phyloP scores from a whole-genome alignment of 2,888 invertebrate species.

The Nudaria mundana region DNA sequence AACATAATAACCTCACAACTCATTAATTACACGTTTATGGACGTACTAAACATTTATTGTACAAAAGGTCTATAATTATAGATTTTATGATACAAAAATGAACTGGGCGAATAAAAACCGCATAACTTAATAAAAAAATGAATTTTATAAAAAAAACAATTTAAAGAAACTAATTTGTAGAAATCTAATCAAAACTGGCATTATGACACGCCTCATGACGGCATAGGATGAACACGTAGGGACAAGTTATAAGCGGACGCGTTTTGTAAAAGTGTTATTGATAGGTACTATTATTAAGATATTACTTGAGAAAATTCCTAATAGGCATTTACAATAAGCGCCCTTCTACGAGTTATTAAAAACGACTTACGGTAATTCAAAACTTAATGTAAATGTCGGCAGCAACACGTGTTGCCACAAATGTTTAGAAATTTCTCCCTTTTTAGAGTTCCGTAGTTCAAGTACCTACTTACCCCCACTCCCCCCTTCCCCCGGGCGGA shows the following conservation, averaged over 20 bases:
- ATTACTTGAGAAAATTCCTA: too few species aligned
- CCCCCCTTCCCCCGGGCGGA: too few species aligned
- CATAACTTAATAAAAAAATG: conserved; percentile 32
- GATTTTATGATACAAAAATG: conserved; percentile 21
- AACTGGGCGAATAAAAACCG: conserved; percentile 23
- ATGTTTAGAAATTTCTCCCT: too few species aligned
- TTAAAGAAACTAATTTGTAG: conserved; percentile 60
- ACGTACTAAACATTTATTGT: conserved; percentile 3
- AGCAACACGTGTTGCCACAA: too few species aligned
- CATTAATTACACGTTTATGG: conserved; percentile 3
- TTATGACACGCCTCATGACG: conserved; percentile 58
- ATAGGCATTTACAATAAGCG: too few species aligned
- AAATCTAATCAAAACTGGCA: conserved; percentile 71
- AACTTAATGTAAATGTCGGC: too few species aligned
- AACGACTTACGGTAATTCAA: too few species aligned
- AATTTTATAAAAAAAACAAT: conserved; percentile 55
- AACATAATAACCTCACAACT: background rate
- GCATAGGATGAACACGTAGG: conserved; percentile 50
- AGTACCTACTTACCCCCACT: too few species aligned
- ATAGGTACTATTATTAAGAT: too few species aligned
- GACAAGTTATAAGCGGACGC: conserved; percentile 35
- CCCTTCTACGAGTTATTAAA: too few species aligned
- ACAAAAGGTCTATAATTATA: conserved; percentile 15
- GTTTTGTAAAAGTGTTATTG: conserved; percentile 12
- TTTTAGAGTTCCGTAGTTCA: too few species aligned